Conservation (phyloP, 2,888 invertebrate species). For the Sphaerophoria taeniata region DNA sequence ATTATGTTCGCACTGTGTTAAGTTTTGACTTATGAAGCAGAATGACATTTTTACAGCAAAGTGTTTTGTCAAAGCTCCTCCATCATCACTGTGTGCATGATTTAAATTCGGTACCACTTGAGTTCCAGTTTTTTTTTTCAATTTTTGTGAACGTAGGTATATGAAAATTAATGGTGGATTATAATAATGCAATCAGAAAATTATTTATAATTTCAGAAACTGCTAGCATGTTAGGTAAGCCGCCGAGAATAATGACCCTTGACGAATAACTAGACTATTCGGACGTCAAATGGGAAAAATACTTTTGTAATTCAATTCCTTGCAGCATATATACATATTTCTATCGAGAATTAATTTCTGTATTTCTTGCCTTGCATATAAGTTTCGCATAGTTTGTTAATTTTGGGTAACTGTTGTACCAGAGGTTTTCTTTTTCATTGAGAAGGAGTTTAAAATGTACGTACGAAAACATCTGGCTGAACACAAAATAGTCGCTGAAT, state of each 20-base stretch:
- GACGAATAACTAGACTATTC: conserved; percentile 41
- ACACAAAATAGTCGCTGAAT: too few relatives aligned
- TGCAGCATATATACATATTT: background rate
- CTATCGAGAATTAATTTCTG: too few relatives aligned
- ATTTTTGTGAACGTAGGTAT: background rate
- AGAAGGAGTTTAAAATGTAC: too few relatives aligned
- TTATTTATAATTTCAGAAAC: conserved; percentile 26
- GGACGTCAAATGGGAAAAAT: conserved; percentile 6
- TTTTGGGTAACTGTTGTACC: too few relatives aligned
- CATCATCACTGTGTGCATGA: background rate
- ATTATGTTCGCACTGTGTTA: conserved; percentile 58
- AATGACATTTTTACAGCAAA: conserved; percentile 54
- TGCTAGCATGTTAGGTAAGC: conserved; percentile 12
- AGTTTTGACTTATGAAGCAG: conserved; percentile 57
- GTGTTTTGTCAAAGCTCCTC: conserved; percentile 51
- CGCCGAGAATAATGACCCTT: conserved; percentile 40
- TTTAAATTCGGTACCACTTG: conserved; percentile 17
- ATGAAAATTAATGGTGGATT: too few relatives aligned
- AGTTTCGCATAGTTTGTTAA: too few relatives aligned
- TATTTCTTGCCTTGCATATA: background rate
- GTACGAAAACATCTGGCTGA: too few relatives aligned
- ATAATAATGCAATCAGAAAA: conserved; percentile 36
- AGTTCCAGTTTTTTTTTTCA: conserved; percentile 9
- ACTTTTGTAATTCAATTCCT: conserved; percentile 46
- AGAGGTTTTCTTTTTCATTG: too few relatives aligned